Percentiles rank a stretch among this genome's conserved stretches.
Evolutionary conservation across 1,140 invertebrate species (phyloP).

Genomic region (Leptinotarsa texana): DNA sequence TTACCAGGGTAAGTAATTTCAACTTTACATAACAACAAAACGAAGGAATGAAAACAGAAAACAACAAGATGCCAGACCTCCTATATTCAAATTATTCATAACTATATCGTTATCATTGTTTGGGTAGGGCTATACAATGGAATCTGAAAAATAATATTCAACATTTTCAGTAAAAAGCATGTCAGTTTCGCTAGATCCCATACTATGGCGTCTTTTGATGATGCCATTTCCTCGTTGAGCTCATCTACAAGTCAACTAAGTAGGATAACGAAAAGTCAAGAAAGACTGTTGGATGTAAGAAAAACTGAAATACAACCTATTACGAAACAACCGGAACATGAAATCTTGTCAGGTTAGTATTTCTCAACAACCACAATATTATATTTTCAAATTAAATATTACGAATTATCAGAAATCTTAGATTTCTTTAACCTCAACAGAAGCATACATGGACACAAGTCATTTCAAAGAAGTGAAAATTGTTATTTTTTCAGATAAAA

Average conservation of each 20-base stretch:
- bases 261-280: slow-evolving; percentile 66
- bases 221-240: slow-evolving; percentile 58
- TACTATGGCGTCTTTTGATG: slow-evolving; percentile 80
- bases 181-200: slow-evolving; percentile 88
- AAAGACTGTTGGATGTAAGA: slow-evolving; percentile 68
- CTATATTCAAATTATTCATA: too few relatives aligned
- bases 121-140: too few relatives aligned
- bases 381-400: too few relatives aligned
- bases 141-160: slow-evolving; percentile 38
- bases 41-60: too few relatives aligned
- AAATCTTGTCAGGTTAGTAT: slow-evolving; percentile 26
- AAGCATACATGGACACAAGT: too few relatives aligned
- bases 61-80: too few relatives aligned
- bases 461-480: too few relatives aligned
- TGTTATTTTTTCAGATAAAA: slow-evolving; percentile 65
- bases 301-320: slow-evolving; percentile 58
- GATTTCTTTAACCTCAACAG: too few relatives aligned
- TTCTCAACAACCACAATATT: too few relatives aligned
- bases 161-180: slow-evolving; percentile 73
- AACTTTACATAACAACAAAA: not conserved
- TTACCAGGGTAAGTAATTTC: slow-evolving; percentile 39
- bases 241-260: slow-evolving; percentile 58
- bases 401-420: too few relatives aligned
- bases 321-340: slow-evolving; percentile 56
- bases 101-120: too few relatives aligned